Conservation (phyloP, 2,888 invertebrate species). For the Platerodrilus igneus region DNA sequence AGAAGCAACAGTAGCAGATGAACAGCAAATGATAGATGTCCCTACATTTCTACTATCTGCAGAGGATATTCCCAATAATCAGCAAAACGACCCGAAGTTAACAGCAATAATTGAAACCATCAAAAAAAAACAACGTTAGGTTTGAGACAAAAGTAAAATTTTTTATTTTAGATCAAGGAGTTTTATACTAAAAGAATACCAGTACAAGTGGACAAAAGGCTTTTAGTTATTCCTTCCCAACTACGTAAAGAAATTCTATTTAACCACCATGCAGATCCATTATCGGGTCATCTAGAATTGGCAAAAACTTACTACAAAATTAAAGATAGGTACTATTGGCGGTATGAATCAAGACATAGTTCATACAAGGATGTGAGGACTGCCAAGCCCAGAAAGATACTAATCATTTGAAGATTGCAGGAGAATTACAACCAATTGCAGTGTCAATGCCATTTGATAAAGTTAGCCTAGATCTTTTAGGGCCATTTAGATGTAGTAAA, state of each 20-base stretch:
- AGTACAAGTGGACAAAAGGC: too few species aligned
- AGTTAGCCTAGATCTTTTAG: conserved; percentile 11
- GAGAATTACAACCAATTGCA: conserved; percentile 12
- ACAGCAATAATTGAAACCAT: conserved; percentile 3
- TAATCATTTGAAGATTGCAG: conserved; percentile 11
- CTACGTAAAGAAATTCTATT: conserved; percentile 7
- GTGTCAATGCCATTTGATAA: conserved; percentile 10
- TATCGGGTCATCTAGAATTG: conserved; percentile 7
- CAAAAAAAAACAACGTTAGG: not conserved
- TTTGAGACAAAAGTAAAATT: conserved; percentile 4
- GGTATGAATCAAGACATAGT: conserved; percentile 16
- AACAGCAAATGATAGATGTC: conserved; percentile 8
- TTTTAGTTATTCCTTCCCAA: too few species aligned
- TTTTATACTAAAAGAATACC: too few species aligned
- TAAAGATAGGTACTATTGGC: conserved; percentile 16
- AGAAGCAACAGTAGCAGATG: conserved; percentile 2
- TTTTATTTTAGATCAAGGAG: not conserved
- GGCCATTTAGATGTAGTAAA: conserved; percentile 10
- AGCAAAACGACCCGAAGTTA: conserved; percentile 10
- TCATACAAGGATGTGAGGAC: conserved; percentile 17
- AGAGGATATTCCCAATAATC: conserved; percentile 5
- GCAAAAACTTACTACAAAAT: conserved; percentile 13
- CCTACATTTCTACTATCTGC: conserved; percentile 9
- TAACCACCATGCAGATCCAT: conserved; percentile 10
- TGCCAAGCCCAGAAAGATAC: conserved; percentile 18